phyloP scores from a whole-genome alignment of 2,888 invertebrate genomes.

The Eupithecia centaureata region DNA sequence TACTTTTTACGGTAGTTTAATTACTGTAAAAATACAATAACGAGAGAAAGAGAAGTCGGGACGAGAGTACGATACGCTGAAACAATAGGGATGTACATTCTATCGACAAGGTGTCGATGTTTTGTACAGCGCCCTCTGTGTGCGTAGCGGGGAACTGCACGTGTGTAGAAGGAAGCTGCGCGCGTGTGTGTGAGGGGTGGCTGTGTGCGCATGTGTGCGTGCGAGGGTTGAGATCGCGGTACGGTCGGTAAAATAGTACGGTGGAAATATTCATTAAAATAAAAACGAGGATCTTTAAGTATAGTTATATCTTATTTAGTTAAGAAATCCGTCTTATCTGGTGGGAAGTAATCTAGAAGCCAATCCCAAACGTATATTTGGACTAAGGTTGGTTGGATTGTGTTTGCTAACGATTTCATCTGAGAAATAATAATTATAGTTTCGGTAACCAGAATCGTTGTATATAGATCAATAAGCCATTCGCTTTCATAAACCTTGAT shows the following conservation, averaged over 20 bases:
- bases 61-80: slow-evolving; percentile 53
- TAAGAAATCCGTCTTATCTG: neutral
- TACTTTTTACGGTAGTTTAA: neutral
- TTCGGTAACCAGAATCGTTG: neutral
- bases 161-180: slow-evolving; percentile 39
- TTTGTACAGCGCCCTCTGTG: slow-evolving; percentile 55
- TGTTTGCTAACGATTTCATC: neutral
- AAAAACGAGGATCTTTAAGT: neutral
- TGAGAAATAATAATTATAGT: neutral
- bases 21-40: neutral
- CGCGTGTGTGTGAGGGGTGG: slow-evolving; percentile 28
- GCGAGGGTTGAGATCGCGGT: slow-evolving; percentile 73
- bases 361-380: too few species aligned
- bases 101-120: slow-evolving; percentile 43
- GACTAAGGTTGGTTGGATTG: too few species aligned
- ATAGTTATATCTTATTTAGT: neutral
- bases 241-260: slow-evolving; percentile 54
- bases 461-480: neutral
- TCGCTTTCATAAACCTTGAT: neutral
- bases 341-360: neutral
- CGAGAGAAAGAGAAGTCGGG: slow-evolving; percentile 41
- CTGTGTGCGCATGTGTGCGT: slow-evolving; percentile 35
- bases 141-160: slow-evolving; percentile 48
- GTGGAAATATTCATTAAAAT: neutral
- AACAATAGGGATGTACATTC: slow-evolving; percentile 47